A percentile compares a stretch with the other conserved stretches of the same genome.
Evolutionary conservation across 2,113 vertebrate species (phyloP).

Genomic region (Phainopepla nitens): DNA sequence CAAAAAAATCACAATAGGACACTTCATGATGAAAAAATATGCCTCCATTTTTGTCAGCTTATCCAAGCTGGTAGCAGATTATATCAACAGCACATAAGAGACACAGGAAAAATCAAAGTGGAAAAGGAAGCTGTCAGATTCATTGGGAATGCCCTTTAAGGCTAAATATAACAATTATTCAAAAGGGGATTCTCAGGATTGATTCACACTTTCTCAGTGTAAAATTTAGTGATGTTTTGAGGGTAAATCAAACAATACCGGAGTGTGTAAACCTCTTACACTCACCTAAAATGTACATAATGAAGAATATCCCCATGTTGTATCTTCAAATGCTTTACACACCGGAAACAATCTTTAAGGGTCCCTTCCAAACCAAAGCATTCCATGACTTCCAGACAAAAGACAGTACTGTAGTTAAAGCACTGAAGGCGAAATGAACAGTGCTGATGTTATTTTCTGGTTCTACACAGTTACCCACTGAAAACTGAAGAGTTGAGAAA

Average conservation of each 20-base stretch:
- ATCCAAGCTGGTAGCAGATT: background rate
- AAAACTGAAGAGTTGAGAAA: background rate
- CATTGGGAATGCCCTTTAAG: background rate
- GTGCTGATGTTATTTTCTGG: background rate
- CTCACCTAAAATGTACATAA: background rate
- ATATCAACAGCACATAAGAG: background rate
- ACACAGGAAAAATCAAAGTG: background rate
- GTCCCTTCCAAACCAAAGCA: background rate
- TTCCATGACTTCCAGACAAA: background rate
- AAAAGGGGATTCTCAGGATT: background rate
- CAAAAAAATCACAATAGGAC: background rate
- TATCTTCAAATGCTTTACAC: background rate
- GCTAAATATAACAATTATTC: background rate
- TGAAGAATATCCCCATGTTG: background rate
- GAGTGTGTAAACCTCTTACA: background rate
- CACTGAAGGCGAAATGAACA: rapidly evolving
- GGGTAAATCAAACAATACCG: background rate
- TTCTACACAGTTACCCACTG: background rate
- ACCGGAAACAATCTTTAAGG: background rate
- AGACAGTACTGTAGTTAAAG: background rate
- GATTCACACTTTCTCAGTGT: background rate
- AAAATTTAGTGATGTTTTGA: background rate
- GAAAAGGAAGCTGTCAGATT: background rate
- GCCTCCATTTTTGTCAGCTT: background rate
- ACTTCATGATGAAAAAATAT: background rate